Percentiles rank a stretch among this genome's conserved stretches.
Evolutionary conservation across 2,113 vertebrate species (phyloP).

Genomic region (Pachycephala philippinensis): DNA sequence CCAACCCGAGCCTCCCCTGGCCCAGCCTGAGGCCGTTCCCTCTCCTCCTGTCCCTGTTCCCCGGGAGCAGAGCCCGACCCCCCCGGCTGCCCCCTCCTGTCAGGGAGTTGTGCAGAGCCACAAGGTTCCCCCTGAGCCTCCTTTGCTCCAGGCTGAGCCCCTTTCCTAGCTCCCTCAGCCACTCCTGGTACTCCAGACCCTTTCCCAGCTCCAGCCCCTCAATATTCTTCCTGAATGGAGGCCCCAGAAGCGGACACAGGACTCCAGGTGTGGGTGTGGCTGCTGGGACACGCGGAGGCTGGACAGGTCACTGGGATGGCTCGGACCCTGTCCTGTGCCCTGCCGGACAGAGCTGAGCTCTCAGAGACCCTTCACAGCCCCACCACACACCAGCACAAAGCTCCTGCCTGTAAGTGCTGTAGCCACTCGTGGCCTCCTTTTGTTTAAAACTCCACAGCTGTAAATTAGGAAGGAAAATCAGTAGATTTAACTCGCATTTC

Average conservation of each 20-base stretch:
- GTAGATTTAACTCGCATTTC: not conserved
- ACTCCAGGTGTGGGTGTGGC: not conserved
- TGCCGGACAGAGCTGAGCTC: not conserved
- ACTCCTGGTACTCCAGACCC: not conserved
- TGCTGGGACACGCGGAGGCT: rapidly evolving
- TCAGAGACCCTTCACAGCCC: not conserved
- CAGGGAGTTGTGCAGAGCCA: not conserved
- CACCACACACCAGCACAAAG: rapidly evolving
- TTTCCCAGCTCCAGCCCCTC: not conserved
- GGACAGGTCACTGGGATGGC: rapidly evolving
- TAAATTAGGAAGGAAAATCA: not conserved
- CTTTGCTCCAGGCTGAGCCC: not conserved
- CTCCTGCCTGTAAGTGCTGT: not conserved
- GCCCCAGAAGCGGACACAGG: not conserved
- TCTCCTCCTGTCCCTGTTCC: not conserved
- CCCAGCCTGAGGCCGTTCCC: not conserved
- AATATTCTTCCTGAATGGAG: not conserved
- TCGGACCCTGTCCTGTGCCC: rapidly evolving
- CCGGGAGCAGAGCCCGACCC: not conserved
- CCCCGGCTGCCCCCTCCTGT: not conserved
- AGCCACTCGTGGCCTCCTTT: not conserved
- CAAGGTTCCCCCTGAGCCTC: not conserved
- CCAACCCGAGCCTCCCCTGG: rapidly evolving
- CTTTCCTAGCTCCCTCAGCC: not conserved
- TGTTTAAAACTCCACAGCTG: not conserved